Evolutionary conservation across 1,140 invertebrate species (phyloP).

Genomic region (Antheraea pernyi): DNA sequence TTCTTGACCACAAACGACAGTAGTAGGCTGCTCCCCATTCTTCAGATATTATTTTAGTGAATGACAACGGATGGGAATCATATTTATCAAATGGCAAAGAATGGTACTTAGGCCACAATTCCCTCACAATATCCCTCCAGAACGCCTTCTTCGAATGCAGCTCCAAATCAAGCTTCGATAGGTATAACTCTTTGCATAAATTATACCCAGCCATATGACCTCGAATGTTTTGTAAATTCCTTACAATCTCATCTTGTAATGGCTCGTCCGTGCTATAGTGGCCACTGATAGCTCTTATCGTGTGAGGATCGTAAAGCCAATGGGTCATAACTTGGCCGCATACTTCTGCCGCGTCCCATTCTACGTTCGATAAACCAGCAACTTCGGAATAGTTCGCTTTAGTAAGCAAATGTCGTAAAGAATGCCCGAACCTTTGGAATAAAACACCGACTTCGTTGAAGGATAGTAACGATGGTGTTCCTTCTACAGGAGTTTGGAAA

Average conservation of each 20-base stretch:
- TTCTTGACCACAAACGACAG: constrained; percentile 88
- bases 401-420: constrained; percentile 90
- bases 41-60: constrained; percentile 86
- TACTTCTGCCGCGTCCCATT: constrained; percentile 94
- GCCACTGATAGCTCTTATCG: constrained; percentile 84
- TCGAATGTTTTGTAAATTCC: constrained; percentile 82
- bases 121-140: constrained; percentile 88
- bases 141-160: constrained; percentile 87
- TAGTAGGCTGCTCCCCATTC: constrained; percentile 89
- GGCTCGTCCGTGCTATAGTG: constrained; percentile 88
- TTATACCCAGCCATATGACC: constrained; percentile 89
- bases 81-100: constrained; percentile 86
- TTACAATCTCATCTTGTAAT: constrained; percentile 83
- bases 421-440: constrained; percentile 92
- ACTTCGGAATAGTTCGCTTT: constrained; percentile 90
- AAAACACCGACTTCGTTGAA: constrained; percentile 88
- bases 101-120: constrained; percentile 89
- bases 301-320: constrained; percentile 87
- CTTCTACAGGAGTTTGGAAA: constrained; percentile 82
- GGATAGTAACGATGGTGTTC: constrained; percentile 85
- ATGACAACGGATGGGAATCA: constrained; percentile 89
- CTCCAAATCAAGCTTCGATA: constrained; percentile 91
- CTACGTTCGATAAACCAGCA: constrained; percentile 90
- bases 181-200: constrained; percentile 90
- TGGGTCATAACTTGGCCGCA: constrained; percentile 89